Evolutionary conservation across 2,797 vertebrate species (phyloP).

Genomic region (Emydoidea blandingii): DNA sequence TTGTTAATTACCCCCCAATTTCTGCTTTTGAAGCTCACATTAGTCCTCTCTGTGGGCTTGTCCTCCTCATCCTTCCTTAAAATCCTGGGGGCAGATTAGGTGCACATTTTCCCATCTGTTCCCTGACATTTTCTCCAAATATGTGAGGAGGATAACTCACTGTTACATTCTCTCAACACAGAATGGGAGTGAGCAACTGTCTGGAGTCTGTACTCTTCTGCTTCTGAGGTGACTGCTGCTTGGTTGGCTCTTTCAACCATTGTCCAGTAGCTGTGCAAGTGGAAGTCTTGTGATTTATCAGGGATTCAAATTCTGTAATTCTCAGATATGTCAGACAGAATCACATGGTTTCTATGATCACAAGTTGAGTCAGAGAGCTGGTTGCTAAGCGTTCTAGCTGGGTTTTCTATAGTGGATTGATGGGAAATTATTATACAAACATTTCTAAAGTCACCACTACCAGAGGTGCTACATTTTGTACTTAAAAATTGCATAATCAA

Average conservation of each 20-base stretch:
- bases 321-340: not conserved
- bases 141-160: fast-evolving
- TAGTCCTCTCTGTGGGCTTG: not conserved
- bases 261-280: not conserved
- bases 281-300: not conserved
- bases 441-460: not conserved
- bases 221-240: not conserved
- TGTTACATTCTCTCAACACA: not conserved
- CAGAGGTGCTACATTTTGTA: not conserved
- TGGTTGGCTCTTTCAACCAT: fast-evolving
- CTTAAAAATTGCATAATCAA: not conserved
- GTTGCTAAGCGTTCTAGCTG: not conserved
- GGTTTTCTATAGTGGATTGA: not conserved
- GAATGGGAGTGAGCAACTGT: not conserved
- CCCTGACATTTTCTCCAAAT: not conserved
- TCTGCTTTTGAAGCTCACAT: not conserved
- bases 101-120: not conserved
- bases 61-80: not conserved
- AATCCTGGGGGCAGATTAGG: not conserved
- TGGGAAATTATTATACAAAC: not conserved
- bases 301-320: not conserved
- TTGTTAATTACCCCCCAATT: not conserved
- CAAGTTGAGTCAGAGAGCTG: not conserved
- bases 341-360: not conserved
- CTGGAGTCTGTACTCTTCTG: not conserved